phyloP scores from a whole-genome alignment of 2,797 vertebrate genomes.

The Phylloscopus collybita region DNA sequence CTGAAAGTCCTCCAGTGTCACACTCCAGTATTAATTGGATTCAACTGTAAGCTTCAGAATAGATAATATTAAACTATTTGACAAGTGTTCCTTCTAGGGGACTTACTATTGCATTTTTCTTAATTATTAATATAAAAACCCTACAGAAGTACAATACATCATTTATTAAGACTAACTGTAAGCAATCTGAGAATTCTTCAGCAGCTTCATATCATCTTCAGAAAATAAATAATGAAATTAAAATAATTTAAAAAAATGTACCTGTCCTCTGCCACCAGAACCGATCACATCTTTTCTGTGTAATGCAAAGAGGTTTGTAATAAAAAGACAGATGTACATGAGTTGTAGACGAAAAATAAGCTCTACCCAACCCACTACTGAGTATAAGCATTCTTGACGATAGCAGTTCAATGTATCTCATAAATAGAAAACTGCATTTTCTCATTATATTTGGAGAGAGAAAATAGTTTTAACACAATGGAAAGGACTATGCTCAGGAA shows the following conservation, averaged over 20 bases:
- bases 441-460: neutral
- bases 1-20: conserved; percentile 37
- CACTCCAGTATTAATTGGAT: conserved; percentile 23
- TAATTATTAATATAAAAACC: conserved; percentile 60
- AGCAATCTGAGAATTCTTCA: conserved; percentile 45
- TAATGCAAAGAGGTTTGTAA: neutral
- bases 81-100: conserved; percentile 44
- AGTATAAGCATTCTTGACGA: neutral
- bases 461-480: neutral
- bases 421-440: neutral
- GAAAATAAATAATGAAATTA: neutral
- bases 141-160: conserved; percentile 17
- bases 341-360: neutral
- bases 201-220: conserved; percentile 6
- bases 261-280: neutral
- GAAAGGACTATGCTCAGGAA: neutral
- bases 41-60: conserved; percentile 35
- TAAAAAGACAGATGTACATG: neutral
- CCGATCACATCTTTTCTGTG: neutral
- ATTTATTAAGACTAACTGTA: conserved; percentile 46
- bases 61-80: conserved; percentile 49
- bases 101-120: conserved; percentile 51
- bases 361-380: neutral
- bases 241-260: neutral
- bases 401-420: neutral